Percentiles rank a stretch among this genome's conserved stretches.
These are phyloP conservation scores for Phrynosoma blainvillii DNA, from an alignment of 2,113 vertebrate genomes.

Conservation along the genomic window DNA sequence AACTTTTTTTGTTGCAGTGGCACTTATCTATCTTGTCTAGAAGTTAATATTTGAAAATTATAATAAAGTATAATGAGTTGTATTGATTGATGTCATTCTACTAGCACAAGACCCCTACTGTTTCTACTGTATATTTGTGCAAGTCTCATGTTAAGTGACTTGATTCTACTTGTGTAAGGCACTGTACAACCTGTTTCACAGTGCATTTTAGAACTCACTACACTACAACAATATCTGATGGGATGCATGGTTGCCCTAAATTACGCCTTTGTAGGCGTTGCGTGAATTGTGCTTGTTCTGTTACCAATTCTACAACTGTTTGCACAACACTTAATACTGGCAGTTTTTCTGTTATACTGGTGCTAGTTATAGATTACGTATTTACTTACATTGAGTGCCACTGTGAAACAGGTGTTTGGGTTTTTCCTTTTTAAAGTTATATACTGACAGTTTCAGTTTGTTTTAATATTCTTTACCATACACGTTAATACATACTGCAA, in stretches of 20 bases:
- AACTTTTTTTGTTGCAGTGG: not conserved
- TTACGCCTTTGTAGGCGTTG: too few relatives aligned
- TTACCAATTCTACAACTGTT: not conserved
- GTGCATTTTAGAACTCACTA: not conserved
- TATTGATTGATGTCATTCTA: too few relatives aligned
- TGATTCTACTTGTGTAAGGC: not conserved
- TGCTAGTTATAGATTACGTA: constrained; percentile 34
- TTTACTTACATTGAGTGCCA: constrained; percentile 59
- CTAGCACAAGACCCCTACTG: not conserved
- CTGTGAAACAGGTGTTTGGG: constrained; percentile 58
- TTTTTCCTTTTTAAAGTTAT: constrained; percentile 74
- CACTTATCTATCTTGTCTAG: constrained; percentile 53
- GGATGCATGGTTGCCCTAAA: too few relatives aligned
- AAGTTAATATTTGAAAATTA: constrained; percentile 65
- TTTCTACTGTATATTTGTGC: not conserved
- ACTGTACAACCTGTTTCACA: not conserved
- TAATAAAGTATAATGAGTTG: constrained; percentile 61
- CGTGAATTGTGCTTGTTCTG: not conserved
- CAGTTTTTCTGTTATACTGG: not conserved
- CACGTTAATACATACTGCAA: constrained; percentile 62
- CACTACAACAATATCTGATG: not conserved
- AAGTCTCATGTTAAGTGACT: not conserved
- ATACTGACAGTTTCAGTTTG: constrained; percentile 70
- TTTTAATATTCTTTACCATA: constrained; percentile 74
- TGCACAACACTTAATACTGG: not conserved